These are phyloP conservation scores for Steinernema carpocapsae DNA, from an alignment of 2,888 invertebrate species.

Conservation along the genomic window DNA sequence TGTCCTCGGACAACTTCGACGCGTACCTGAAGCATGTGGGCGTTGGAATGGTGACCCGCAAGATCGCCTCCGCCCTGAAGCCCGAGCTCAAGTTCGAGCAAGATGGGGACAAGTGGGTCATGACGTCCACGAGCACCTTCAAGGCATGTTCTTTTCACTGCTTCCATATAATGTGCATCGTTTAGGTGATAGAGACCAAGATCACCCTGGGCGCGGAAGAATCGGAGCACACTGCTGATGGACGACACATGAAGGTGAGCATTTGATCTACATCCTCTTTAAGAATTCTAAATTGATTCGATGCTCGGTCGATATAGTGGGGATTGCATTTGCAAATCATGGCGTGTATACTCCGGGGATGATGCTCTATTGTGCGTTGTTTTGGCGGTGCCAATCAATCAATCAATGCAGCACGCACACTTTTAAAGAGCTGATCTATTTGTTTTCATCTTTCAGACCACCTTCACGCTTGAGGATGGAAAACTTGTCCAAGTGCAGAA, in stretches of 20 bases:
- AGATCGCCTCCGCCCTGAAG: slow-evolving; percentile 61
- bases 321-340: background rate
- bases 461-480: slow-evolving; percentile 59
- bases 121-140: slow-evolving; percentile 65
- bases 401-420: background rate
- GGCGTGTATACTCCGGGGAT: too few species aligned
- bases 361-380: background rate
- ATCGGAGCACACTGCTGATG: slow-evolving; percentile 66
- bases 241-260: slow-evolving; percentile 59
- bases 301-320: too few species aligned
- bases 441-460: slow-evolving; percentile 46
- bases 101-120: slow-evolving; percentile 63
- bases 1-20: slow-evolving; percentile 64
- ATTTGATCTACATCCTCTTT: too few species aligned
- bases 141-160: slow-evolving; percentile 41
- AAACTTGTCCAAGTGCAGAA: slow-evolving; percentile 62
- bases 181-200: slow-evolving; percentile 47
- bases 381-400: background rate
- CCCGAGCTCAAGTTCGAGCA: slow-evolving; percentile 59
- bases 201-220: slow-evolving; percentile 59
- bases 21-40: slow-evolving; percentile 62
- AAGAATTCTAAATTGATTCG: too few species aligned
- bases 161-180: too few species aligned
- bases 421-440: background rate
- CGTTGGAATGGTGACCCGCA: slow-evolving; percentile 62